Conservation (phyloP, 2,113 vertebrate species). For the Myiagra hebetior region DNA sequence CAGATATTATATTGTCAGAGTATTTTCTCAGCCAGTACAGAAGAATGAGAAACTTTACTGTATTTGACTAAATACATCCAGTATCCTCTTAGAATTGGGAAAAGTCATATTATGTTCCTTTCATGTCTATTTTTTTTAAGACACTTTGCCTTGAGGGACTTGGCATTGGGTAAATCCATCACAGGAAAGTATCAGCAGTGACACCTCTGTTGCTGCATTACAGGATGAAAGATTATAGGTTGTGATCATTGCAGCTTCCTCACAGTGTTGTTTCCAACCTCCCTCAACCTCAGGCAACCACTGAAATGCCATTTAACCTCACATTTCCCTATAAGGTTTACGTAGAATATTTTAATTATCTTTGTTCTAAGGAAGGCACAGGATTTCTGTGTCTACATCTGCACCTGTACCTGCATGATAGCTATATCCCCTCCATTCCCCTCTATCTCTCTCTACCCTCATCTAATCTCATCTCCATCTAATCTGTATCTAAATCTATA, state of each 20-base stretch:
- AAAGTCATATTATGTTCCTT: not conserved
- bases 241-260: not conserved
- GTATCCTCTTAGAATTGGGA: not conserved
- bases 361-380: not conserved
- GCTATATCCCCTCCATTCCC: not conserved
- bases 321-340: not conserved
- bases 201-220: not conserved
- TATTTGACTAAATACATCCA: not conserved
- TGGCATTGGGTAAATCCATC: constrained; percentile 4
- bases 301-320: not conserved
- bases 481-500: not conserved
- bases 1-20: not conserved
- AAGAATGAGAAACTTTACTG: not conserved
- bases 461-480: not conserved
- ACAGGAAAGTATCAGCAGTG: not conserved
- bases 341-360: not conserved
- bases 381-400: not conserved
- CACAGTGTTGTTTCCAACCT: not conserved
- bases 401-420: no score
- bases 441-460: not conserved
- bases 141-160: not conserved
- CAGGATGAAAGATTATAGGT: not conserved
- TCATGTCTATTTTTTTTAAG: not conserved
- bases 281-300: not conserved
- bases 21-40: not conserved